Evolutionary conservation across 1,140 invertebrate species (phyloP), one percentile per base, ranked within the genome.

Genomic region (Limonius californicus): DNA sequence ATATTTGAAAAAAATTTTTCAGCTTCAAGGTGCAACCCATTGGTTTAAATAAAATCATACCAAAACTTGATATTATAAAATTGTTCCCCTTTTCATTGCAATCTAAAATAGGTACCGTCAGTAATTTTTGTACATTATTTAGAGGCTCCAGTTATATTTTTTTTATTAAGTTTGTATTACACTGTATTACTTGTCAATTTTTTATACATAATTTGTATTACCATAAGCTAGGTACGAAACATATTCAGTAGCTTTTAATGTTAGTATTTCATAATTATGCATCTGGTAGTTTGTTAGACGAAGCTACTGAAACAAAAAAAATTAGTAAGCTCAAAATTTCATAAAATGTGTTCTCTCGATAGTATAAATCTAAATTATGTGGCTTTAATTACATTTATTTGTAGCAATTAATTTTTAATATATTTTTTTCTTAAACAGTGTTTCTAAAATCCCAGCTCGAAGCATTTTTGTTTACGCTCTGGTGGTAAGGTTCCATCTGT

Each of bases 301-400:
- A 68, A 59, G 68, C 68, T 70, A 69, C 70, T 69, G 68, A 71
- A 66, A 61, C 65, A 62, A 54, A 67, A 63, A 70, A 67, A 67
- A 63, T 65, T 54, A 63, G 11, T 65, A 63, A 54, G 69, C 68
- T 69, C 68, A 71, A 71, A 69, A 69, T 27, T 60, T 54, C n/a
- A 65, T 57, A 42, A 56, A 61, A 54, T 59, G 55, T 63, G 23
- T 19, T 35, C 54, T 42, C n/a, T 62, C 45, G 59, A 68, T 62
- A 63, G 53, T 61, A 54, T 65, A 63, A 63, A 61, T 65, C 63
- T 69, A 64, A 61, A 57, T 70, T 66, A n/a, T 66, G 65, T 70
- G 62, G 61, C 64, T 68, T 70, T 67, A 68, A 67, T 71, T 56
- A 57, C 20, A 65, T 66, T 68, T 54, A 62, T 64, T 58, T 21